A percentile compares a stretch with the other conserved stretches of the same genome.
phyloP scores from a whole-genome alignment of 1,140 invertebrate species.

The Drosophila grimshawi region DNA sequence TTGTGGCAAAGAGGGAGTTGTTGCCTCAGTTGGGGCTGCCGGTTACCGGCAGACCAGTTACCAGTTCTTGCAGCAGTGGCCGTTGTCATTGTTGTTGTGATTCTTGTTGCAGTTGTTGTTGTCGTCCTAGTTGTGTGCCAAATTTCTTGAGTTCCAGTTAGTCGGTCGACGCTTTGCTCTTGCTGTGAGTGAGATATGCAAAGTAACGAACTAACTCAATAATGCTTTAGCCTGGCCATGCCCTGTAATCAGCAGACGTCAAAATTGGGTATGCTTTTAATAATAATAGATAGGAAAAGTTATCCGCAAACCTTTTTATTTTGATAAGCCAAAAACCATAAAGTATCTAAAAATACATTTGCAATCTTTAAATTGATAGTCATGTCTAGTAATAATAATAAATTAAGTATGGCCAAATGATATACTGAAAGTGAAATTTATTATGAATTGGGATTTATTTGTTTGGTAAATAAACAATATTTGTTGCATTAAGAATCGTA shows the following conservation, averaged over 20 bases:
- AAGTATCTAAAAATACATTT: not conserved
- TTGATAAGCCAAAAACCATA: slow-evolving; percentile 1
- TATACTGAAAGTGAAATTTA: not conserved
- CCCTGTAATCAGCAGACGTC: slow-evolving; percentile 35
- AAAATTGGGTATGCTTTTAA: not conserved
- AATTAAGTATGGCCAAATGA: not conserved
- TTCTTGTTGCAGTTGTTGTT: slow-evolving; percentile 36
- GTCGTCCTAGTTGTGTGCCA: slow-evolving; percentile 79
- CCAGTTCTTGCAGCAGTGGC: slow-evolving; percentile 72
- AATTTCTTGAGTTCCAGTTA: slow-evolving; percentile 76
- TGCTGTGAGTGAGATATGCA: slow-evolving; percentile 51
- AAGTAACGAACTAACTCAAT: slow-evolving; percentile 39
- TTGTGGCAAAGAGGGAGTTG: slow-evolving; percentile 21
- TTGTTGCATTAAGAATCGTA: not conserved
- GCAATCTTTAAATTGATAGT: not conserved
- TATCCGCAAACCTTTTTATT: slow-evolving; percentile 4
- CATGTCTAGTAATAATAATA: not conserved
- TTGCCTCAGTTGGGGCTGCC: slow-evolving; percentile 58
- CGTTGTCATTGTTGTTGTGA: slow-evolving; percentile 30
- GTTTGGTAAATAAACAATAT: not conserved
- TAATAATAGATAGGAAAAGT: not conserved
- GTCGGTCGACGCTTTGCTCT: slow-evolving; percentile 44
- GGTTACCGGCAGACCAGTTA: slow-evolving; percentile 66
- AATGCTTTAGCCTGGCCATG: slow-evolving; percentile 33
- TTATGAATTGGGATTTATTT: too few species aligned